These are phyloP conservation scores for Hystrix brachyura DNA, from an alignment of 2,113 vertebrate genomes.

Conservation along the genomic window DNA sequence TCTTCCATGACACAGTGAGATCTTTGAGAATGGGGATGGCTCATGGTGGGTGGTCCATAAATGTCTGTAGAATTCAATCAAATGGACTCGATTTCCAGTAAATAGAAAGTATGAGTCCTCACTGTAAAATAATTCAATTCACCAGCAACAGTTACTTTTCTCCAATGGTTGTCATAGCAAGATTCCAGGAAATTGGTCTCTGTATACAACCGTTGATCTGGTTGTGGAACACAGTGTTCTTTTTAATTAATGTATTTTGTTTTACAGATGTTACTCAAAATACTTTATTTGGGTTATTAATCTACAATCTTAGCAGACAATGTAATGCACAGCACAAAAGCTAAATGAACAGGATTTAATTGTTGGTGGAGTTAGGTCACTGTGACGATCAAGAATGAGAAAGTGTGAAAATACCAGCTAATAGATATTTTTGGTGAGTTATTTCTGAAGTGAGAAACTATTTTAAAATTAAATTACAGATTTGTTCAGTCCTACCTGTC, in stretches of 20 bases:
- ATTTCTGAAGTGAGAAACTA: constrained; percentile 13
- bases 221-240: background rate
- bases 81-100: constrained; percentile 40
- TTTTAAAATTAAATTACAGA: constrained; percentile 59
- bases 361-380: constrained; percentile 33
- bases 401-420: constrained; percentile 39
- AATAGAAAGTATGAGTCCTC: constrained; percentile 17
- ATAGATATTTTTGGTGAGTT: constrained; percentile 23
- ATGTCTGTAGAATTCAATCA: background rate
- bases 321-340: constrained; percentile 25
- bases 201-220: background rate
- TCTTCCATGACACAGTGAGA: background rate
- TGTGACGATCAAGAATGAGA: constrained; percentile 35
- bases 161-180: background rate
- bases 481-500: constrained; percentile 31
- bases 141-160: background rate
- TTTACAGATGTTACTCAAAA: constrained; percentile 51
- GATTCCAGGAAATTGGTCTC: background rate
- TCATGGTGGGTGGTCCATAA: background rate
- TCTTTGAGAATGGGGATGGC: background rate
- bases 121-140: background rate
- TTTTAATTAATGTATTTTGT: constrained; percentile 13
- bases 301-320: constrained; percentile 40
- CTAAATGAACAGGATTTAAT: constrained; percentile 40
- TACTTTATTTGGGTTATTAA: constrained; percentile 42